Evolutionary conservation across 2,113 vertebrate species (phyloP).

Genomic region (Sturnira hondurensis): DNA sequence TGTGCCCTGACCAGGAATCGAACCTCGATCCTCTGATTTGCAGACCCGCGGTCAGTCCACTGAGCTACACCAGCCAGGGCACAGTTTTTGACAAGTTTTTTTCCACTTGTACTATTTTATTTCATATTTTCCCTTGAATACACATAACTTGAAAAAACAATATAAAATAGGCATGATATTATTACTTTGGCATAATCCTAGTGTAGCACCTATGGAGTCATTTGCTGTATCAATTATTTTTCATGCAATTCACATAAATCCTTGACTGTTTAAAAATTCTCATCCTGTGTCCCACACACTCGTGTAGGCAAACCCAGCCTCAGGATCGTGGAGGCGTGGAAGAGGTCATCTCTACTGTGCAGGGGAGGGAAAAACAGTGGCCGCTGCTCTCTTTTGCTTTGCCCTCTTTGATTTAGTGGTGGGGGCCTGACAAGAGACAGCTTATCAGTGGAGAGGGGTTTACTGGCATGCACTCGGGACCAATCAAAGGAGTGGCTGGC

Average conservation of each 20-base stretch:
- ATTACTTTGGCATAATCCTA: background rate
- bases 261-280: background rate
- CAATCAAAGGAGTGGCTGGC: background rate
- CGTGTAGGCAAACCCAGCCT: background rate
- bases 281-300: background rate
- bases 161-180: background rate
- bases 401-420: background rate
- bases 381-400: background rate
- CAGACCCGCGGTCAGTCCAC: no score
- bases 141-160: background rate
- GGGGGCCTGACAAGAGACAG: background rate
- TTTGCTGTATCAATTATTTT: background rate
- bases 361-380: background rate
- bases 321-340: background rate
- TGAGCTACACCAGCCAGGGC: no score
- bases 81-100: background rate
- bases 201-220: background rate
- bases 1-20: no score
- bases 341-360: background rate
- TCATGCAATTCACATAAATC: background rate
- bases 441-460: background rate
- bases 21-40: no score
- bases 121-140: background rate
- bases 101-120: background rate
- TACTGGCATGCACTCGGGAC: rapidly evolving